Evolutionary conservation across 2,888 invertebrate species (phyloP).

Genomic region (Isoperla grammatica): DNA sequence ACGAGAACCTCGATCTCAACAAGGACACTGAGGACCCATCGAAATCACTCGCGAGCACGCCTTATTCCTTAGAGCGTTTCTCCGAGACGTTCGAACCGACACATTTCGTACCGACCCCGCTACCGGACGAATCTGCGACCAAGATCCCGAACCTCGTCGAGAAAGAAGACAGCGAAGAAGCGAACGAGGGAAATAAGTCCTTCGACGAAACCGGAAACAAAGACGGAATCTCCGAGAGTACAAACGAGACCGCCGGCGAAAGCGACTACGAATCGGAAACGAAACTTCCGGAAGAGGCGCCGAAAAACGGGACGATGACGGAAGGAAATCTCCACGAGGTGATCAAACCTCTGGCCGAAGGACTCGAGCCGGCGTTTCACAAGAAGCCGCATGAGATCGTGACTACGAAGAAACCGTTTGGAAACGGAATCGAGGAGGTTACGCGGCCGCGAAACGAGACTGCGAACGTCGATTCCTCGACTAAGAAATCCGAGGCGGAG

Average conservation of each 20-base stretch:
- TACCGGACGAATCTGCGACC: neutral
- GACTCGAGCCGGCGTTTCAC: constrained; percentile 1
- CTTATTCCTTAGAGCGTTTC: no score
- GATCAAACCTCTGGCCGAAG: neutral
- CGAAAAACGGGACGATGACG: neutral
- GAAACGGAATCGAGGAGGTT: constrained; percentile 20
- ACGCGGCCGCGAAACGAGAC: neutral
- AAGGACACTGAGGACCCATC: neutral
- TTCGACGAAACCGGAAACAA: constrained; percentile 22
- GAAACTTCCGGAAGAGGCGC: no score
- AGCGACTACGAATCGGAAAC: no score
- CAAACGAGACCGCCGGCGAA: no score
- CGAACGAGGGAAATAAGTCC: neutral
- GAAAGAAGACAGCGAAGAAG: neutral
- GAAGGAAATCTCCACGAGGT: neutral
- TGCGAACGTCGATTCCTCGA: neutral
- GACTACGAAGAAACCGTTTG: no score
- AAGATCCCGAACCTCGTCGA: neutral
- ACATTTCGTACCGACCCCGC: neutral
- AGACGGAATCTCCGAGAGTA: constrained; percentile 20
- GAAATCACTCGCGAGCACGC: neutral
- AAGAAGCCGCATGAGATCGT: neutral
- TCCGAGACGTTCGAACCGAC: no score
- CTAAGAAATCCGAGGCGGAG: neutral
- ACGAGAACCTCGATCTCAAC: neutral